phyloP scores from a whole-genome alignment of 2,888 invertebrate genomes.

The Gisinianus flammeolus region DNA sequence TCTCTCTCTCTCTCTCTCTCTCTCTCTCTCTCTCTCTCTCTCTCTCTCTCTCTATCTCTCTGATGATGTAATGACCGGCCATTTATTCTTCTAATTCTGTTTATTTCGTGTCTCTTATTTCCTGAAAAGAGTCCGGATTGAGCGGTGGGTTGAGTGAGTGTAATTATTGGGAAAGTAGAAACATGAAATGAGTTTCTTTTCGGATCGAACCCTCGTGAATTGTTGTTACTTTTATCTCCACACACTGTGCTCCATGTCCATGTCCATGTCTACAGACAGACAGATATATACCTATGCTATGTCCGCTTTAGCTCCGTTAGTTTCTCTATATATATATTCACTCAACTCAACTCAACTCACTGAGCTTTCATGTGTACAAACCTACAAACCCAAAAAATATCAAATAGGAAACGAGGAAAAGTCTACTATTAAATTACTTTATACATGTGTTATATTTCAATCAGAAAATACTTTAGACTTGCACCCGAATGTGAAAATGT shows the following conservation, averaged over 20 bases:
- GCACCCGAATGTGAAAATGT: not conserved
- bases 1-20: no score
- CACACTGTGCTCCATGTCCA: not conserved
- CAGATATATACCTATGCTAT: no score
- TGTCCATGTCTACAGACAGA: no score
- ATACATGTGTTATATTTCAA: not conserved
- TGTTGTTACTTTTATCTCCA: not conserved
- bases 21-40: constrained; percentile 9
- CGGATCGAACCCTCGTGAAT: constrained; percentile 35
- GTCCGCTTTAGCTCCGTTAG: constrained; percentile 6
- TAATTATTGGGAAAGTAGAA: constrained; percentile 46
- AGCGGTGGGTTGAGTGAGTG: constrained; percentile 41
- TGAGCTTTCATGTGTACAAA: no score
- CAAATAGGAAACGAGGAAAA: not conserved
- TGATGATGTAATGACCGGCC: constrained; percentile 45
- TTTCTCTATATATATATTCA: no score
- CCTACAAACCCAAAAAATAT: no score
- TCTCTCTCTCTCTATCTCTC: not conserved
- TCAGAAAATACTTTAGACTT: not conserved
- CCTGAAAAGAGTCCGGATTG: constrained; percentile 43
- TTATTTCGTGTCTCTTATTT: constrained; percentile 51
- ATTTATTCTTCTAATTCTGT: constrained; percentile 49
- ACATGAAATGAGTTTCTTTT: constrained; percentile 45
- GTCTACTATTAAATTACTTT: not conserved
- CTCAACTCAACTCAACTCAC: no score